These are phyloP conservation scores for Zaprionus camerounensis DNA, from an alignment of 1,140 invertebrate species.

Conservation along the genomic window DNA sequence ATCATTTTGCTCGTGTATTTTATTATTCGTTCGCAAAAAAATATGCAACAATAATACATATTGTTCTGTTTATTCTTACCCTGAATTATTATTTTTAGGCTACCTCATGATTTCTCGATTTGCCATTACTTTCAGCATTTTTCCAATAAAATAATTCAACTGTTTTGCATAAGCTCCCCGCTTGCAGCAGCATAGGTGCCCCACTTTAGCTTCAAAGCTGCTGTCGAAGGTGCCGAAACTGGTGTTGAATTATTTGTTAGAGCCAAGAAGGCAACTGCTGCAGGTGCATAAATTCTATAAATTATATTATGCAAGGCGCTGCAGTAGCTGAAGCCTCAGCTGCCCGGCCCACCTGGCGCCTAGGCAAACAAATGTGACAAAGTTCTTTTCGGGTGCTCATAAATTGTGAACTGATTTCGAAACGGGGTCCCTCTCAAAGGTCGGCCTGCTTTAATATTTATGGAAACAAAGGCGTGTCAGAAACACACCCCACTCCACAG, in stretches of 20 bases:
- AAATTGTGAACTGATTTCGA: slow-evolving; percentile 69
- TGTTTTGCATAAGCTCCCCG: not conserved
- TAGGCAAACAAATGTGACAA: slow-evolving; percentile 61
- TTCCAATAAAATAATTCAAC: not conserved
- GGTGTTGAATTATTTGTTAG: slow-evolving; percentile 54
- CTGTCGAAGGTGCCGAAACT: slow-evolving; percentile 41
- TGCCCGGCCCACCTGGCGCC: not conserved
- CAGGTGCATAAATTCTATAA: slow-evolving; percentile 65
- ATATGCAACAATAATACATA: not conserved
- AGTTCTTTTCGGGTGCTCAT: slow-evolving; percentile 54
- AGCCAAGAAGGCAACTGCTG: slow-evolving; percentile 38
- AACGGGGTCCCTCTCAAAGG: slow-evolving; percentile 40
- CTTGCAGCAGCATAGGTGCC: too few relatives aligned
- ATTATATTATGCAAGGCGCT: slow-evolving; percentile 44
- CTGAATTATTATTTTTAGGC: not conserved
- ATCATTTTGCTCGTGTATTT: not conserved
- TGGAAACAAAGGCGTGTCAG: slow-evolving; percentile 69
- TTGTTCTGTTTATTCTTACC: not conserved
- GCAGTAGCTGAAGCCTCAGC: not conserved
- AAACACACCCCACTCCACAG: slow-evolving; percentile 20
- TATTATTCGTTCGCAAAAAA: not conserved
- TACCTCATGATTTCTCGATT: not conserved
- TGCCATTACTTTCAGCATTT: not conserved
- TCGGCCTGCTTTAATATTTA: slow-evolving; percentile 76
- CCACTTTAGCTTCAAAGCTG: too few relatives aligned